Conservation (phyloP, 30 jellyfish, hydroid and myxozoan genomes). For the Mastigias papua region DNA sequence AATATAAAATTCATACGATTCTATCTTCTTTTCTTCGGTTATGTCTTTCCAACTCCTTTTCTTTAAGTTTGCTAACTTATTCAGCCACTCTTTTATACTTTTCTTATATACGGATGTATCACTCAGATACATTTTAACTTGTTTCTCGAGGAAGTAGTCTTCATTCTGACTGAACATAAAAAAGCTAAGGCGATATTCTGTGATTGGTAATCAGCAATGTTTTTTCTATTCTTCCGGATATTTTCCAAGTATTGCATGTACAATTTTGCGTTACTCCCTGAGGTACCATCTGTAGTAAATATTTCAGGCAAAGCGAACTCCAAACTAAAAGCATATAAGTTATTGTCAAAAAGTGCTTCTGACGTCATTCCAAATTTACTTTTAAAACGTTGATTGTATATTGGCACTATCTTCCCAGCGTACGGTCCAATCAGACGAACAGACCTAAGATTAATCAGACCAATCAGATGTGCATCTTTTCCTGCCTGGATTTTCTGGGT, state of each 20-base stretch:
- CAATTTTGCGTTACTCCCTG: not conserved
- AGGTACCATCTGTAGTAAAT: not conserved
- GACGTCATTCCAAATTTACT: slow-evolving; percentile 11
- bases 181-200: not conserved
- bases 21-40: not conserved
- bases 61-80: not conserved
- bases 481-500: slow-evolving; percentile 48
- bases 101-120: not conserved
- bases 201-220: not conserved
- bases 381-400: slow-evolving; percentile 7
- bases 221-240: not conserved
- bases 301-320: slow-evolving; percentile 49
- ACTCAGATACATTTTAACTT: not conserved
- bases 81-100: not conserved
- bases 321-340: slow-evolving; percentile 43
- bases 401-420: slow-evolving; percentile 24
- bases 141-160: not conserved
- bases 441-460: no score
- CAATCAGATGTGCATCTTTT: slow-evolving; percentile 52
- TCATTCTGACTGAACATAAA: not conserved
- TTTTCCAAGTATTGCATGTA: not conserved
- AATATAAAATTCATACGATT: not conserved
- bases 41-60: not conserved
- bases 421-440: slow-evolving; percentile 59
- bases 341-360: slow-evolving; percentile 44